Percentiles rank a stretch among this genome's conserved stretches.
Evolutionary conservation across 1,140 invertebrate species (phyloP).

Genomic region (Cyphomyrmex costatus): DNA sequence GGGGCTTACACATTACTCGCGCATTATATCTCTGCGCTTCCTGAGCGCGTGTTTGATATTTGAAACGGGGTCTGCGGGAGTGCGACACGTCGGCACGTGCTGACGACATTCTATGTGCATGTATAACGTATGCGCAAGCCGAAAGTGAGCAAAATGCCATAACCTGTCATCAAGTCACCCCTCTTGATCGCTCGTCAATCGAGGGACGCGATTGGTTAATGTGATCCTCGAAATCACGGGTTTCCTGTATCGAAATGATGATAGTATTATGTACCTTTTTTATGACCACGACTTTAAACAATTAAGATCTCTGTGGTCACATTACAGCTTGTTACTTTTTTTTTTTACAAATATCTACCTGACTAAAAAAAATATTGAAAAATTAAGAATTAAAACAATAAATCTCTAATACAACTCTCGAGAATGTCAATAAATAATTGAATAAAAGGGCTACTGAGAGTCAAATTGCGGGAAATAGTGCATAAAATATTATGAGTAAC

Average conservation of each 20-base stretch:
- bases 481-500: too few relatives aligned
- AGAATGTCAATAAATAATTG: too few relatives aligned
- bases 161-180: constrained; percentile 75
- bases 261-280: constrained; percentile 37
- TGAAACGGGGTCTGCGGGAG: constrained; percentile 42
- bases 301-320: neutral
- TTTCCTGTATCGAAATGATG: constrained; percentile 77
- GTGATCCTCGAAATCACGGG: constrained; percentile 79
- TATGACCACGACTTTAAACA: neutral
- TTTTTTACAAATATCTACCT: neutral
- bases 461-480: too few relatives aligned
- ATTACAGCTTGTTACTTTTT: neutral
- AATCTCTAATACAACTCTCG: too few relatives aligned
- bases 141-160: constrained; percentile 65
- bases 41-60: constrained; percentile 56
- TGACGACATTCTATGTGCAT: constrained; percentile 24
- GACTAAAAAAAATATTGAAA: neutral
- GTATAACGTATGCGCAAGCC: constrained; percentile 31
- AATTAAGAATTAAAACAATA: too few relatives aligned
- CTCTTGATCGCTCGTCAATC: constrained; percentile 46
- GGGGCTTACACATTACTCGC: constrained; percentile 57
- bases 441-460: too few relatives aligned
- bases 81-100: constrained; percentile 63
- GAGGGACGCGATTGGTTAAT: constrained; percentile 24
- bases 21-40: constrained; percentile 51